Base-by-base conservation (phyloP, 2,888 invertebrate genomes). In the Leptothorax acervorum region DNA sequence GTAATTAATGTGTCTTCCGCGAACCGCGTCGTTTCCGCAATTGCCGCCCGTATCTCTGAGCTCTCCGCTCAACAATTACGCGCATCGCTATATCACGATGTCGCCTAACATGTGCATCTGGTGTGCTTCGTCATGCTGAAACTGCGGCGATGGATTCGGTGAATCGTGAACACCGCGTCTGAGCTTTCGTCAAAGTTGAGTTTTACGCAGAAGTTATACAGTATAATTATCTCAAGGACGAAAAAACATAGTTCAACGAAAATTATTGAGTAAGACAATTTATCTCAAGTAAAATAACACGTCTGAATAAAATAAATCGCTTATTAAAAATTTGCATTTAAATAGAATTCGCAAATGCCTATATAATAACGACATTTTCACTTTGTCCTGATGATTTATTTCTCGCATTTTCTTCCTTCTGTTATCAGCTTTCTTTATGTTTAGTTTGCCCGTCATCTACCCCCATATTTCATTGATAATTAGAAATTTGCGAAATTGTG, bases 1-100 rank as follows among this genome's bases (percentile, higher is more conserved):
- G 65, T 71, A 85, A 85, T 85, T 85, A 85, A 83, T 78, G 83
- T 76, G 57, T 76, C 76, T 78, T 66, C 57, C 85, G 39, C 71
- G 60, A 65, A 51, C 51, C 76, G 55, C n/a, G 42, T 62, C 55
- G 83, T 83, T 85, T 83, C 85, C 76, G 65, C 71, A 57, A 71
- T 76, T 76, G 82, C 75, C 71, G 65, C 48, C 3, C n/a, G 71
- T 60, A 65, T 63, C 57, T 57, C 55, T n/a, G 9, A 51, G 35
- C 39, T 35, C 57, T 55, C 51, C 8, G 48, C 57, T 85, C 51
- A 76, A 85, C 71, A 66, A 76, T 83, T 71, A 82, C 57, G 62
- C 63, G 42, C 57, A 31, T 74, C 57, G 62, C 60, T 57, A 31
- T 62, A 60, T 8, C 45, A 65, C 39, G 51, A 15, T 51, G 12